Percentiles rank a stretch among this genome's conserved stretches.
Evolutionary conservation across 1,140 invertebrate genomes (phyloP).

Genomic region (Brachionus angularis): DNA sequence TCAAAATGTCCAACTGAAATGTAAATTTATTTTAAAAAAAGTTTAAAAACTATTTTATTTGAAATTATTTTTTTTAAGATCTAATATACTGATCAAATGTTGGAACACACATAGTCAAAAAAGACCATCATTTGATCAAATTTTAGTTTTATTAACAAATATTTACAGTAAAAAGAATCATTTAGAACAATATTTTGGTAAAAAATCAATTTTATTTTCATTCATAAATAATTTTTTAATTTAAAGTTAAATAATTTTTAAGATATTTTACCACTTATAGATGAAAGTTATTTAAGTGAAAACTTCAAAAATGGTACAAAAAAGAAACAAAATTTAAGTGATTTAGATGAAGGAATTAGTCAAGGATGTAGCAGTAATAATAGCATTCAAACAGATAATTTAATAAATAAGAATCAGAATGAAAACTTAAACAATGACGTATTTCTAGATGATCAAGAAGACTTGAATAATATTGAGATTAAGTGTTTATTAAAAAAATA

Average conservation of each 20-base stretch:
- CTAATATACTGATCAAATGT: slow-evolving; percentile 8
- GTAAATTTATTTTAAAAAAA: background rate
- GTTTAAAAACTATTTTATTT: background rate
- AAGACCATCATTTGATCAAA: slow-evolving; percentile 6
- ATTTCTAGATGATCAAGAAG: too few species aligned
- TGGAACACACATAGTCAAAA: background rate
- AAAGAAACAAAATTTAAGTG: slow-evolving; percentile 15
- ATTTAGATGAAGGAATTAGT: slow-evolving; percentile 28
- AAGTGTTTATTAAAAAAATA: too few species aligned
- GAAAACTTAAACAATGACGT: too few species aligned
- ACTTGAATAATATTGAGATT: too few species aligned
- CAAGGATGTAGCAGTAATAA: background rate
- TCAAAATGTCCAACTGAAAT: background rate
- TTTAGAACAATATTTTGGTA: background rate
- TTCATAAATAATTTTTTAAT: too few species aligned
- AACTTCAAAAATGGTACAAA: background rate
- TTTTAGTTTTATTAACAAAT: background rate
- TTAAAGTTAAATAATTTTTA: too few species aligned
- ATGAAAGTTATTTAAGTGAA: slow-evolving; percentile 22
- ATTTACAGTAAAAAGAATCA: background rate
- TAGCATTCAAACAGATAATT: too few species aligned
- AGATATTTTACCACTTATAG: slow-evolving; percentile 12
- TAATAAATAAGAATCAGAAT: too few species aligned
- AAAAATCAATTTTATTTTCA: too few species aligned
- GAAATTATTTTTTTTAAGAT: background rate